Base-by-base conservation (phyloP, 2,888 invertebrate species). In the Hirudinaria manillensis region DNA sequence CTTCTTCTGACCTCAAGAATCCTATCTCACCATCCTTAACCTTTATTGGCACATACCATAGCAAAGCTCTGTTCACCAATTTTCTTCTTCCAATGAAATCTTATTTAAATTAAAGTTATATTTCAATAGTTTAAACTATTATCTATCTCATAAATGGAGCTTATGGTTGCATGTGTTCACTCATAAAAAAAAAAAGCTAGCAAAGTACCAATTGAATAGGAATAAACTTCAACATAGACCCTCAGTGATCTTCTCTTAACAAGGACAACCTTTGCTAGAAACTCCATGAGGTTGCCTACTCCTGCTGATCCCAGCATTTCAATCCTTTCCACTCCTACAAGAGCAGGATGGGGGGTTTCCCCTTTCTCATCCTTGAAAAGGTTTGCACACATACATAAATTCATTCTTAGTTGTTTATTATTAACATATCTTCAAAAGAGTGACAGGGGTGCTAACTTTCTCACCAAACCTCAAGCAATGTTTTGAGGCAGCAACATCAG, bases 401-500 rank as follows among this genome's bases (percentile, higher is more conserved):
- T 16, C 45, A 21, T 32, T 24, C 24, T 24, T 19, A 27, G 0
- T n/a, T 10, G 6, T 29, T 29, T 21, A 3, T 24, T 24, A 45
- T 45, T 45, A 45, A 45, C 16, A 7, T 45, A 1, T 36, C 36
- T 10, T 45, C 45, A 45, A 61, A 61, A 61, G 13, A 53, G 24
- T 27, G 13, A 71, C 21, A 51, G 1, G 13, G n/a, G n/a, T 27
- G 29, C 36, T 10, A 13, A 45, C 45, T 71, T 71, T 71, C 2
- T 51, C 51, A 6, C 53, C 71, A 71, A 32, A 29, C 29, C 21
- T 32, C 38, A 3, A 32, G 66, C 67, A 74, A 36, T 74, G 45
- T 45, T 74, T 65, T 19, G 21, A 65, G 10, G 66, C 74, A 66
- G 66, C 66, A 36, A 74, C 66, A n/a, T 74, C 74, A 38, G 65